Evolutionary conservation across 2,797 vertebrate species (phyloP).

Genomic region (Antennarius maculatus): DNA sequence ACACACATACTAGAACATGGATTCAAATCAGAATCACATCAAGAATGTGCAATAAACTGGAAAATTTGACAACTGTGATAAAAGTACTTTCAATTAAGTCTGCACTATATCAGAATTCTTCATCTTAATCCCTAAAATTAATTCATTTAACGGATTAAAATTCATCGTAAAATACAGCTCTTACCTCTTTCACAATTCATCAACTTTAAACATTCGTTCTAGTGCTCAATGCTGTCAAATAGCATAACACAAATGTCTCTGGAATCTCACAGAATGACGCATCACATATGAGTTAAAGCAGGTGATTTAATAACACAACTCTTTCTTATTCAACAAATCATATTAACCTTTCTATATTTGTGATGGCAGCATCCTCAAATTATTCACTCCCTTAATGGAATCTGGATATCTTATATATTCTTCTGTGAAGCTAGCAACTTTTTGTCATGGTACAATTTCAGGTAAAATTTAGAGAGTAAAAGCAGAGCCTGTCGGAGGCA

Average conservation of each 20-base stretch:
- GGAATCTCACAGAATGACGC: not conserved
- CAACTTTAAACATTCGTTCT: constrained; percentile 8
- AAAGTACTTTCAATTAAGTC: constrained; percentile 5
- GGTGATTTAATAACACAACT: not conserved
- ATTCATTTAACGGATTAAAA: not conserved
- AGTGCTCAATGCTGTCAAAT: not conserved
- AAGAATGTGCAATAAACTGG: constrained; percentile 8
- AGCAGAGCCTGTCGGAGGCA: constrained; percentile 41
- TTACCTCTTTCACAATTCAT: constrained; percentile 15
- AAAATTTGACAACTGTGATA: constrained; percentile 10
- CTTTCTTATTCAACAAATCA: constrained; percentile 18
- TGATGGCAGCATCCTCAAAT: constrained; percentile 47
- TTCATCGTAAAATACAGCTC: not conserved
- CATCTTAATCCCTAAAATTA: not conserved
- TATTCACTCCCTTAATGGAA: constrained; percentile 41
- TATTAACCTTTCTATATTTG: constrained; percentile 34
- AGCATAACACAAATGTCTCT: not conserved
- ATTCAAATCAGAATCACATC: constrained; percentile 7
- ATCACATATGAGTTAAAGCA: constrained; percentile 3
- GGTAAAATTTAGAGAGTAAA: constrained; percentile 50
- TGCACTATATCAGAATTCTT: not conserved
- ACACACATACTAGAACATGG: not conserved
- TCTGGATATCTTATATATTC: constrained; percentile 27
- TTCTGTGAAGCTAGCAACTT: constrained; percentile 29
- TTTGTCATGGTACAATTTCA: constrained; percentile 59